phyloP scores from a whole-genome alignment of 2,113 vertebrate genomes.

The Suricata suricatta region DNA sequence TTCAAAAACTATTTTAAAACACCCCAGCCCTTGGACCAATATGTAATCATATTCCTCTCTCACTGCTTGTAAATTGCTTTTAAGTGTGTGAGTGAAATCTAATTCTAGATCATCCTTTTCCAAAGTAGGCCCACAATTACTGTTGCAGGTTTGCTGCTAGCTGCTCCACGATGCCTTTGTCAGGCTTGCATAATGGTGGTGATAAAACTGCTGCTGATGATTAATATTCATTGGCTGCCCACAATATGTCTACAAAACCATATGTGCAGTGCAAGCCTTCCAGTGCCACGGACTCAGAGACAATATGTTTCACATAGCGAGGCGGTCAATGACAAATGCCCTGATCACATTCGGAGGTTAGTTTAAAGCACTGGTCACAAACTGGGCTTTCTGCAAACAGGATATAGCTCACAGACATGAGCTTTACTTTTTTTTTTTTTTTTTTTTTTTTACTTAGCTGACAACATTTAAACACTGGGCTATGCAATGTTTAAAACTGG shows the following conservation, averaged over 20 bases:
- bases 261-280: neutral
- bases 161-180: neutral
- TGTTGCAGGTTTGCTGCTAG: neutral
- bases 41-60: neutral
- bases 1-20: conserved; percentile 6
- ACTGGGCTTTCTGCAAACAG: neutral
- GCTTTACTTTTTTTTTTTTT: neutral
- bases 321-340: neutral
- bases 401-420: neutral
- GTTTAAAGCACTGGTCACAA: neutral
- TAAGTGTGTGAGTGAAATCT: conserved; percentile 5
- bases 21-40: neutral
- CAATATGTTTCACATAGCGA: neutral
- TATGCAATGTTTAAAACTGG: neutral
- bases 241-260: neutral
- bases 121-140: neutral
- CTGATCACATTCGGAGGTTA: neutral
- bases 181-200: neutral
- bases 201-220: conserved; percentile 23
- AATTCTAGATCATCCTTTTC: conserved; percentile 39
- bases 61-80: conserved; percentile 35
- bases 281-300: neutral
- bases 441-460: neutral
- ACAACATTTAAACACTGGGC: neutral
- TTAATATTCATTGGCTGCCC: conserved; percentile 36